Evolutionary conservation across 2,888 invertebrate species (phyloP).

Genomic region (Tenthredo mesomela): DNA sequence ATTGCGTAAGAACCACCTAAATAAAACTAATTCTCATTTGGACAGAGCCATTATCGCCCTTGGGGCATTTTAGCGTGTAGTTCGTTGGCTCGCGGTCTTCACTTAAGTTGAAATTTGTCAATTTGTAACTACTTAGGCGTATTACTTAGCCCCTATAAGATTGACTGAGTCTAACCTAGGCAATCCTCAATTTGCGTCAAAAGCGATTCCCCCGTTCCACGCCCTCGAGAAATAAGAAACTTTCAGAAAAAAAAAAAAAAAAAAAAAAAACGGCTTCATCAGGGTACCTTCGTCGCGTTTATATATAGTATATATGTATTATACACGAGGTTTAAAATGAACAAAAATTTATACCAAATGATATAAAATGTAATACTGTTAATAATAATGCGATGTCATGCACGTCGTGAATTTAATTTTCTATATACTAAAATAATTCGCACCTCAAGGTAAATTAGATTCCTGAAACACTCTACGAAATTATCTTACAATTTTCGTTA

Average conservation of each 20-base stretch:
- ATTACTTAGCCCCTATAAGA: slow-evolving; percentile 23
- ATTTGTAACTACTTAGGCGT: slow-evolving; percentile 47
- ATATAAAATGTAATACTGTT: too few relatives aligned
- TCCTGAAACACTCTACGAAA: background rate
- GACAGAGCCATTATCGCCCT: slow-evolving; percentile 1
- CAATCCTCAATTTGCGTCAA: slow-evolving; percentile 11
- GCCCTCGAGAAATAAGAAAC: background rate
- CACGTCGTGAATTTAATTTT: too few relatives aligned
- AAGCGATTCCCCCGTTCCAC: background rate
- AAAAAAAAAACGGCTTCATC: too few relatives aligned
- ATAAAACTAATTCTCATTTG: background rate
- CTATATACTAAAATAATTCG: too few relatives aligned
- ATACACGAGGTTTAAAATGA: background rate
- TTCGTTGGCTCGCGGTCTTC: slow-evolving; percentile 27
- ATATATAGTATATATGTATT: background rate
- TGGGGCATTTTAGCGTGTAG: slow-evolving; percentile 8
- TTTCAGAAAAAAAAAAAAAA: too few relatives aligned
- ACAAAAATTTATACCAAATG: too few relatives aligned
- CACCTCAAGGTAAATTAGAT: too few relatives aligned
- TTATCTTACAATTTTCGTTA: background rate
- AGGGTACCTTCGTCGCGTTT: background rate
- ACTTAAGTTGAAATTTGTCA: slow-evolving; percentile 37
- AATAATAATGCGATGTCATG: too few relatives aligned
- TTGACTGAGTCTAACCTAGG: slow-evolving; percentile 1
- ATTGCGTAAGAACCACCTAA: slow-evolving; percentile 17